These are phyloP conservation scores for Potamarius usumacintae DNA, from an alignment of 2,113 vertebrate genomes.

Conservation along the genomic window DNA sequence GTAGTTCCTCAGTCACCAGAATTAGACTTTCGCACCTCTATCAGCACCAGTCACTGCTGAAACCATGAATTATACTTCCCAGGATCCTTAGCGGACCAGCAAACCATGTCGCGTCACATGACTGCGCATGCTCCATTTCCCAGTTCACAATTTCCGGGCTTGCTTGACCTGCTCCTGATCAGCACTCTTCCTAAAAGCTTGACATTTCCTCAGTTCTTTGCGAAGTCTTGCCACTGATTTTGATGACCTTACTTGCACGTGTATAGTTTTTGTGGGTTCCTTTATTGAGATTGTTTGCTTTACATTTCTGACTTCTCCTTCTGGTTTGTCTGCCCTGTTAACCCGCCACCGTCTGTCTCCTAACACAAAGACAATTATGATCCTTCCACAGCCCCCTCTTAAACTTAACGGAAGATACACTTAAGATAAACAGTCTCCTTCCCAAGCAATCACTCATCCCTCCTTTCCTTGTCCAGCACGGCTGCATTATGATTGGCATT, in stretches of 20 bases:
- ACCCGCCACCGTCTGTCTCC: background rate
- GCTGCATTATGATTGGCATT: background rate
- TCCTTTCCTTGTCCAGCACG: background rate
- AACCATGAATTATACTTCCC: background rate
- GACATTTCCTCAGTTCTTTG: no score
- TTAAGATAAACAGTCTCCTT: background rate
- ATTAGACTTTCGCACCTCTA: background rate
- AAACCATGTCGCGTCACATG: background rate
- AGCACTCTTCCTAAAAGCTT: background rate
- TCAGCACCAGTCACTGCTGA: background rate
- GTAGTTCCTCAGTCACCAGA: background rate
- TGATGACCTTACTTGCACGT: background rate
- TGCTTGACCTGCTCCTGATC: background rate
- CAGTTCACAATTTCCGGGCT: background rate
- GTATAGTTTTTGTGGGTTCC: background rate
- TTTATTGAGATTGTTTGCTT: background rate
- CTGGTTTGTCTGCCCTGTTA: background rate
- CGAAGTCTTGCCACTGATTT: background rate
- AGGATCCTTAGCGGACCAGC: background rate
- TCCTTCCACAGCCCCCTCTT: background rate
- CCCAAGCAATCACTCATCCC: background rate
- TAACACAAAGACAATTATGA: background rate
- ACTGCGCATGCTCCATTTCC: background rate
- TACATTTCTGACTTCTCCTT: background rate
- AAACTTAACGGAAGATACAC: background rate